Evolutionary conservation across 1,140 invertebrate species (phyloP).

Genomic region (Augochlora pura): DNA sequence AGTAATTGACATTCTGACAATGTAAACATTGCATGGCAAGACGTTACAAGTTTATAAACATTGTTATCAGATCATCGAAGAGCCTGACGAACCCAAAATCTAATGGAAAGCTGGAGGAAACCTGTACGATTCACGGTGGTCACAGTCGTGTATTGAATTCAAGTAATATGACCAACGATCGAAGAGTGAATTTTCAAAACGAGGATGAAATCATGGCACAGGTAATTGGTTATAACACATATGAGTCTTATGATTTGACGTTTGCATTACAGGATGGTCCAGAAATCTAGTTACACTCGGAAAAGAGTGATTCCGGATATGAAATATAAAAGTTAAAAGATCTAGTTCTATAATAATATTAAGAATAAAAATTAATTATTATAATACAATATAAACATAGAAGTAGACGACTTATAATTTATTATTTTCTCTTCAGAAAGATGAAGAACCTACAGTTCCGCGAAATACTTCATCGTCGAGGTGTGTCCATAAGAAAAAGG

Average conservation of each 20-base stretch:
- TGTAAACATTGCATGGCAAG: neutral
- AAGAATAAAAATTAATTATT: too few species aligned
- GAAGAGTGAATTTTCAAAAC: slow-evolving; percentile 7
- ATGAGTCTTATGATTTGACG: too few species aligned
- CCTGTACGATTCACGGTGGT: neutral
- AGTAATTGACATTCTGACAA: slow-evolving; percentile 15
- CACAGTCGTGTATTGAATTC: neutral
- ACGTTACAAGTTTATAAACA: neutral
- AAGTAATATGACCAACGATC: neutral
- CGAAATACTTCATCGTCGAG: neutral
- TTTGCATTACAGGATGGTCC: too few species aligned
- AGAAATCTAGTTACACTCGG: too few species aligned
- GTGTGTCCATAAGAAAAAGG: neutral
- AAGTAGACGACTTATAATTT: too few species aligned
- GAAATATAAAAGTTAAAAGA: too few species aligned
- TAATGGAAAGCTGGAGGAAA: neutral
- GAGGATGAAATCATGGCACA: neutral
- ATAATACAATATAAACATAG: too few species aligned
- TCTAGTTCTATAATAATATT: too few species aligned
- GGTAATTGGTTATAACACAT: neutral
- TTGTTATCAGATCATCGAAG: slow-evolving; percentile 1
- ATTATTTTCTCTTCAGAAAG: slow-evolving; percentile 4
- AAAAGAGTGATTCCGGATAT: too few species aligned
- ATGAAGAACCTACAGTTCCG: neutral
- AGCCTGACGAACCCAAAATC: neutral